A percentile compares a stretch with the other conserved stretches of the same genome.
Conservation (phyloP, 2,888 invertebrate genomes). For the Drosophila mayaguana region DNA sequence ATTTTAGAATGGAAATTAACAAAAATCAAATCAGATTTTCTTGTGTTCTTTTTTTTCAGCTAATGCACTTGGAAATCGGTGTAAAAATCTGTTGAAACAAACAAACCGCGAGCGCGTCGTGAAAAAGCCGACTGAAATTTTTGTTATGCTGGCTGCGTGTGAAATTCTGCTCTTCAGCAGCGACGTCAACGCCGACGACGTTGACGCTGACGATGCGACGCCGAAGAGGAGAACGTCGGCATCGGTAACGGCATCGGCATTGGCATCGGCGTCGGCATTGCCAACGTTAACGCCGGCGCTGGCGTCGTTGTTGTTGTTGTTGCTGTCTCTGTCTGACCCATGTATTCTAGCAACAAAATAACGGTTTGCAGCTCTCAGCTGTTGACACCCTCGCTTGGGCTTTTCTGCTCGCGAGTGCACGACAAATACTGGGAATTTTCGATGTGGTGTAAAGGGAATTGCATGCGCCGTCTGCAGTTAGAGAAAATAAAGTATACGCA, state of each 20-base stretch:
- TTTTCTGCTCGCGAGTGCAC: conserved; percentile 16
- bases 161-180: conserved; percentile 60
- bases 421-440: conserved; percentile 49
- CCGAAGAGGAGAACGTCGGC: conserved; percentile 14
- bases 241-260: background rate
- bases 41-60: background rate
- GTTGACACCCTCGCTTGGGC: conserved; percentile 50
- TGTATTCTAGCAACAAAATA: conserved; percentile 62
- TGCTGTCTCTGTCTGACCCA: conserved; percentile 46
- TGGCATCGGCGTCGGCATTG: conserved; percentile 12
- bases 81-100: conserved; percentile 56
- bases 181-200: conserved; percentile 35
- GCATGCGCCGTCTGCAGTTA: conserved; percentile 35
- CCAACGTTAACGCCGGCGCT: conserved; percentile 45
- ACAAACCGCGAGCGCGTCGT: conserved; percentile 77
- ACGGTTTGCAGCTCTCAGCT: conserved; percentile 73
- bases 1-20: conserved; percentile 12
- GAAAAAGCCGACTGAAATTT: conserved; percentile 81
- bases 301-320: conserved; percentile 30
- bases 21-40: conserved; percentile 20
- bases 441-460: conserved; percentile 44
- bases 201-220: conserved; percentile 6
- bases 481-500: conserved; percentile 67
- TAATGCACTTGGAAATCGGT: conserved; percentile 29
- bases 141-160: conserved; percentile 68